phyloP scores from a whole-genome alignment of 2,113 vertebrate species.

The Oncorhynchus mykiss region DNA sequence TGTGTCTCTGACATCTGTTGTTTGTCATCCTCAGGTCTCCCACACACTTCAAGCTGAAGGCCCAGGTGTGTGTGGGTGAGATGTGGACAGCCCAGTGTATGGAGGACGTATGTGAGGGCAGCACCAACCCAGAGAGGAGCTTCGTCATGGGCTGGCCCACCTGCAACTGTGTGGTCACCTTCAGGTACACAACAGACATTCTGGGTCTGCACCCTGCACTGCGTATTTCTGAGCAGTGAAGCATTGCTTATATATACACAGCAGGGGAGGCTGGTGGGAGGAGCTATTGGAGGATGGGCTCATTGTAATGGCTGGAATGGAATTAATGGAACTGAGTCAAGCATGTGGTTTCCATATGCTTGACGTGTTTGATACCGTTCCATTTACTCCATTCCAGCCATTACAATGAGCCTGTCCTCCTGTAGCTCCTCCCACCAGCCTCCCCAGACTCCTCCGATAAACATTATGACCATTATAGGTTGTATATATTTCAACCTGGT shows the following conservation, averaged over 20 bases:
- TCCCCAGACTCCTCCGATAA: neutral
- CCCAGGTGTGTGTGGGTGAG: conserved; percentile 80
- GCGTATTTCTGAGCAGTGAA: no score
- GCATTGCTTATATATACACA: no score
- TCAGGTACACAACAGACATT: conserved; percentile 77
- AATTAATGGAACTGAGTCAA: no score
- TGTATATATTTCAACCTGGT: neutral
- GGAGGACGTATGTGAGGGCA: conserved; percentile 93
- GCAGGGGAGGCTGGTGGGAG: no score
- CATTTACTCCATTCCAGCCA: no score
- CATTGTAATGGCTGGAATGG: no score
- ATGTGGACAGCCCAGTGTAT: conserved; percentile 91
- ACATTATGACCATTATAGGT: neutral
- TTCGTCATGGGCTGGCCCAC: conserved; percentile 97
- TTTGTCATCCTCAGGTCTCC: conserved; percentile 47
- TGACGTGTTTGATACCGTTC: no score
- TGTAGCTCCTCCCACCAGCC: no score
- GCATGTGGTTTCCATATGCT: no score
- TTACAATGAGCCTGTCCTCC: no score
- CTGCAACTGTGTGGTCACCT: conserved; percentile 89
- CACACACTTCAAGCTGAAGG: conserved; percentile 86
- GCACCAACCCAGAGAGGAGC: conserved; percentile 79
- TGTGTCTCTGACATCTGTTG: neutral
- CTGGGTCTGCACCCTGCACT: no score
- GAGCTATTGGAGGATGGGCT: no score